Evolutionary conservation across 2,888 invertebrate species (phyloP), one percentile per base, ranked within the genome.

Genomic region (Troides oblongomaculatus): DNA sequence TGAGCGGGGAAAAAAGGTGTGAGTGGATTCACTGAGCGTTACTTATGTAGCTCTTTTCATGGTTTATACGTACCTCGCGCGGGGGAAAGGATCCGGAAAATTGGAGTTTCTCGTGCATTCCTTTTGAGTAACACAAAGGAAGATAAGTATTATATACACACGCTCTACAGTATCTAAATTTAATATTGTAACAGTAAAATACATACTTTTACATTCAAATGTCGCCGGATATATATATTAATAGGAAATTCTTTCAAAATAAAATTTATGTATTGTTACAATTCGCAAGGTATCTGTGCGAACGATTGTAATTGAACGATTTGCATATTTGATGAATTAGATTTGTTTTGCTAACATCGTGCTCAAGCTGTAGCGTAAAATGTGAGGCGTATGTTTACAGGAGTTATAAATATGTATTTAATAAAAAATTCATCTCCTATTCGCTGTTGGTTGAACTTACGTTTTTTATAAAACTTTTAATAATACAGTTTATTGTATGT

Each of bases 111-210:
- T 77, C 73, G 72, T 78, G 76, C 77, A 77, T 75, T 73, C 72
- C 70, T 74, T 75, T 76, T 75, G 74, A 74, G 77, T 74, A 78
- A 76, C 78, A 80, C 79, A 78, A 79, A 74, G 71, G 78, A 79
- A 83, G 83, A 80, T 81, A 78, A 82, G 79, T 76, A 75, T 75
- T 79, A 78, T 79, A 79, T 81, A 79, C 76, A 79, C 78, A 81
- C 81, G 82, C 79, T 78, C 78, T 80, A 76, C 71, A 74, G 74
- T 75, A 76, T 77, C 69, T 71, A 71, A 73, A 74, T 69, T 72
- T 60, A 58, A 76, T 72, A 76, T 73, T 75, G 72, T 72, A 36
- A 66, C n/a, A 36, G n/a, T 60, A 64, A 60, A 60, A 58, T 62
- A 63, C 18, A 18, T 46, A 17, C 46, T 17, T 58, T 63, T 30